Evolutionary conservation across 92 coral and sea anemone species (phyloP), one percentile per base, ranked within the genome.

Genomic region (Nematostella vectensis): DNA sequence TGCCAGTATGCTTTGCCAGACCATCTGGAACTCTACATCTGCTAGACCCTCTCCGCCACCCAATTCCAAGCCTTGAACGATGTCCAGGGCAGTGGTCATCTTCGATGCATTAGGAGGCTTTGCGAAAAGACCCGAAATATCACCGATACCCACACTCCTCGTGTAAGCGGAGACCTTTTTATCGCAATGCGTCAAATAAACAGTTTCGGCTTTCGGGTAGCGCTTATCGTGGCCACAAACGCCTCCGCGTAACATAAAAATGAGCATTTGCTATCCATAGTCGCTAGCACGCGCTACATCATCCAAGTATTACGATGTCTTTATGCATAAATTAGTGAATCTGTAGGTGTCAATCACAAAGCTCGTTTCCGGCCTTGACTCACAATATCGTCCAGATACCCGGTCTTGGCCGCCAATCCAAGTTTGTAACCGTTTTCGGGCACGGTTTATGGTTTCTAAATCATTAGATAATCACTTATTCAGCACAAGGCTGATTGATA

Each of bases 61-160:
- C 83, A 44, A 68, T 55, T n/a, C 76, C 82, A 53, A 76, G 59
- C 20, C 61, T 58, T 33, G 83, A 55, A 25, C 83, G 72, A 69
- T 76, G 83, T 16, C 67, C 57, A 2, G 83, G 83, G 29, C 76
- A 69, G 33, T 76, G 50, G 76, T 76, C 47, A 48, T 62, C 19
- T 50, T 1, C 47, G 71, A 26, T 56, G 62, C 31, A 48, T 76
- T 57, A 11, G 55, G 65, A 45, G 83, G 83, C 48, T 24, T 25
- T 8, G 50, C 25, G 57, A 68, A 76, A 15, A 76, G 9, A 4
- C 71, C 47, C 19, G n/a, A 10, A 37, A 68, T 31, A 49, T 75
- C 71, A 49, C 42, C 47, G 25, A 76, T 29, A 29, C 61, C 76
- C 48, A 59, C 53, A 59, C 52, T 52, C 31, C 75, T 54, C 1